Evolutionary conservation across 2,113 vertebrate species (phyloP), one percentile per base, ranked within the genome.

Genomic region (Malurus cyaneus): DNA sequence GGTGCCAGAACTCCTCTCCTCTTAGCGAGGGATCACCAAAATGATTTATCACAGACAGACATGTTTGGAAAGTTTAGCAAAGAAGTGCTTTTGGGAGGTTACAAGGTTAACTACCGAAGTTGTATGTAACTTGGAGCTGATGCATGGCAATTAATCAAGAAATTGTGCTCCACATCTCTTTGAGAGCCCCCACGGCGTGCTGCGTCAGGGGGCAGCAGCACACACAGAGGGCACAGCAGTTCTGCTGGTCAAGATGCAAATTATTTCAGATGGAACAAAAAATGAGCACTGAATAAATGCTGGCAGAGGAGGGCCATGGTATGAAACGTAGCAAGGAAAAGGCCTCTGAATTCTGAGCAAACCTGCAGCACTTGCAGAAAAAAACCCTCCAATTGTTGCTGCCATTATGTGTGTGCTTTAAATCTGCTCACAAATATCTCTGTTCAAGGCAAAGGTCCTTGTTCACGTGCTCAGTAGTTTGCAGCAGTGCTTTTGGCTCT

Each of bases 81-180:
- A 97, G 98, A 97, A 96, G 93, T 90, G 88, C 98, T 97, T 98
- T 98, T 97, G 96, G 97, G 94, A 98, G 99, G 99, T 99, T 98
- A 97, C 62, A 94, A 98, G 99, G 99, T 99, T 99, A 99, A 99
- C 98, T 99, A 98, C 98, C 98, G 69, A 99, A 99, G 98, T 98
- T 98, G 98, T 98, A 97, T 98, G 97, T 98, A 99, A 99, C 98
- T 99, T 98, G 98, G 98, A 98, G 98, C 97, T 96, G 98, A 96
- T 96, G 97, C 93, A 74, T 81, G 96, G 98, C 98, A 98, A 99
- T 99, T 99, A 99, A 99, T 99, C 98, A 99, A 98, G 97, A 97
- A 96, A 98, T 98, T 96, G 97, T 94, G 74, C 98, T 98, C 98
- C 97, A 91, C 97, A 96, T 97, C 96, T 97, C 88, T 89, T 80